phyloP scores from a whole-genome alignment of 2,113 vertebrate species.

The Osmerus eperlanus region DNA sequence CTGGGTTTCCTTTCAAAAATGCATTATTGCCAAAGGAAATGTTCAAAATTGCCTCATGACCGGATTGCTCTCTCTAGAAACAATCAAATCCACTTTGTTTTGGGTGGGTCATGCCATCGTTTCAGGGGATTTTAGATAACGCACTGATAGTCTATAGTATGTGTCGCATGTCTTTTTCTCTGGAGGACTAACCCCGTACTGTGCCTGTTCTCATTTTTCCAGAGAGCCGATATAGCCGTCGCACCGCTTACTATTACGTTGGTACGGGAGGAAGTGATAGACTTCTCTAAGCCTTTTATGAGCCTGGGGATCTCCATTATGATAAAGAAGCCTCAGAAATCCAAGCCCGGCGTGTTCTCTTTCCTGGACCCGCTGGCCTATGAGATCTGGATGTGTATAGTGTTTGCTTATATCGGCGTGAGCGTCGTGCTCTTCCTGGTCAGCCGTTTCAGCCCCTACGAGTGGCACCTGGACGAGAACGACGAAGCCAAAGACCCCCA shows the following conservation, averaged over 20 bases:
- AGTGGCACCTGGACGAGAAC: slow-evolving; percentile 97
- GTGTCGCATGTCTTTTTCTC: background rate
- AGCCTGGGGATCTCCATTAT: slow-evolving; percentile 98
- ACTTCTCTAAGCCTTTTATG: slow-evolving; percentile 99
- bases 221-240: slow-evolving; percentile 99
- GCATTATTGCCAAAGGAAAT: slow-evolving; percentile 16
- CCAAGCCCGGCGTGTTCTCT: slow-evolving; percentile 97
- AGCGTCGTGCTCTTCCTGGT: slow-evolving; percentile 99
- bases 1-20: slow-evolving; percentile 24
- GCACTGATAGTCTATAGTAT: background rate
- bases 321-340: slow-evolving; percentile 99
- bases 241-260: slow-evolving; percentile 96
- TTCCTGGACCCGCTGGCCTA: slow-evolving; percentile 98
- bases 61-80: background rate
- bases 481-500: slow-evolving; percentile 96
- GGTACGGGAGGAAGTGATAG: slow-evolving; percentile 98
- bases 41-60: slow-evolving; percentile 1
- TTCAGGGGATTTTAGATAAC: background rate
- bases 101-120: background rate
- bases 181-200: slow-evolving; percentile 48
- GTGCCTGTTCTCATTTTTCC: slow-evolving; percentile 74
- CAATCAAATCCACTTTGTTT: background rate
- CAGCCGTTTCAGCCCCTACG: slow-evolving; percentile 98
- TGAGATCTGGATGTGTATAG: slow-evolving; percentile 99
- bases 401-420: slow-evolving; percentile 98